Evolutionary conservation across 2,888 invertebrate genomes (phyloP).

Genomic region (Andrena fulva): DNA sequence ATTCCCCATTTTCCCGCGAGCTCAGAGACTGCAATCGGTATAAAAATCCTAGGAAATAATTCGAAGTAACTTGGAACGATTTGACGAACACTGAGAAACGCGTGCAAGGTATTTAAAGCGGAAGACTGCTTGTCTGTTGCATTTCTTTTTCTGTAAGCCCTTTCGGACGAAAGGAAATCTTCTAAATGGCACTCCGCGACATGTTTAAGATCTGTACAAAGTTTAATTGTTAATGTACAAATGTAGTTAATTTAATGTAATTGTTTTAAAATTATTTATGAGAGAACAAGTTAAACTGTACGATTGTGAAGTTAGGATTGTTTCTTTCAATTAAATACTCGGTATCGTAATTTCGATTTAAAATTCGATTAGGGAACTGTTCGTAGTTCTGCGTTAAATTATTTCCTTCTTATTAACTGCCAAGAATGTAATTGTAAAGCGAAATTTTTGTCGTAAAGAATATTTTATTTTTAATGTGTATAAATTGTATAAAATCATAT

Average conservation of each 20-base stretch:
- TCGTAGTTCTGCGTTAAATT: conserved; percentile 20
- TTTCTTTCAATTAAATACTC: conserved; percentile 59
- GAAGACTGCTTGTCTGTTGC: conserved; percentile 66
- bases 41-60: conserved; percentile 14
- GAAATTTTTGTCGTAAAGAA: conserved; percentile 19
- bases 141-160: conserved; percentile 52
- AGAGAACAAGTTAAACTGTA: conserved; percentile 14
- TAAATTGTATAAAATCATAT: conserved; percentile 23
- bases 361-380: conserved; percentile 3
- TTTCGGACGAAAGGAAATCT: conserved; percentile 23
- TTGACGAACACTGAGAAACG: conserved; percentile 10
- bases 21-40: conserved; percentile 28
- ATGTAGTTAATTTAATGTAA: conserved; percentile 44
- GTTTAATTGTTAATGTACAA: conserved; percentile 62
- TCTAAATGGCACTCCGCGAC: conserved; percentile 18
- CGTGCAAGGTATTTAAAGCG: conserved; percentile 42
- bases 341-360: conserved; percentile 36
- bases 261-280: conserved; percentile 62
- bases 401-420: conserved; percentile 49
- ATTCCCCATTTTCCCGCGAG: background rate
- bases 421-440: conserved; percentile 28
- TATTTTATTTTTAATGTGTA: conserved; percentile 9
- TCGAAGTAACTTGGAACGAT: background rate
- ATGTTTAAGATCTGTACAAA: conserved; percentile 52
- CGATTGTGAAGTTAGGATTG: conserved; percentile 29